Percentiles rank a stretch among this genome's conserved stretches.
Evolutionary conservation across 1,140 invertebrate species (phyloP).

Genomic region (Hyles euphorbiae): DNA sequence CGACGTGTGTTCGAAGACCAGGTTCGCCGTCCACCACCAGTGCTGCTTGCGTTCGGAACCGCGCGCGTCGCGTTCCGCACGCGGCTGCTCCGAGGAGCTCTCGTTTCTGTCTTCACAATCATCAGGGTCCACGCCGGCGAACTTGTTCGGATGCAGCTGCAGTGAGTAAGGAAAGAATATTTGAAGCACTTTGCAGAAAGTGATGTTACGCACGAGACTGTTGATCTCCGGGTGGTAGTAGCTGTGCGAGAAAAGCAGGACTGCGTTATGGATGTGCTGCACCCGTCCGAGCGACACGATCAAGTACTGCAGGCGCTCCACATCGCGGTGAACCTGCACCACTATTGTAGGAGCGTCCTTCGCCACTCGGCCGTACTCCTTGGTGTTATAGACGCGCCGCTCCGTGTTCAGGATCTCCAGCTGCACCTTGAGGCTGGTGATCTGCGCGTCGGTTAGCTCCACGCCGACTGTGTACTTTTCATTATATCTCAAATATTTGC

Average conservation of each 20-base stretch:
- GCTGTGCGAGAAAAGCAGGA: slow-evolving; percentile 96
- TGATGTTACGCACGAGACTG: slow-evolving; percentile 87
- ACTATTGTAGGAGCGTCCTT: slow-evolving; percentile 20
- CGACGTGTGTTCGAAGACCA: slow-evolving; percentile 18
- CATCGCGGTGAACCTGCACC: slow-evolving; percentile 89
- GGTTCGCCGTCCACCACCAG: slow-evolving; percentile 95
- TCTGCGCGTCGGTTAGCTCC: neutral
- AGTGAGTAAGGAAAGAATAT: slow-evolving; percentile 97
- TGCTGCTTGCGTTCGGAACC: slow-evolving; percentile 98
- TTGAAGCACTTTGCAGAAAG: slow-evolving; percentile 91
- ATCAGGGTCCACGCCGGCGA: slow-evolving; percentile 93
- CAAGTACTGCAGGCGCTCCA: slow-evolving; percentile 91
- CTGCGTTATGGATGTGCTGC: slow-evolving; percentile 86
- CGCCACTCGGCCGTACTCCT: slow-evolving; percentile 14
- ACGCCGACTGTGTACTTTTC: slow-evolving; percentile 2
- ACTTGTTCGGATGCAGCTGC: slow-evolving; percentile 91
- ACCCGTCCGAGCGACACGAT: slow-evolving; percentile 92
- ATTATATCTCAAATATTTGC: slow-evolving; percentile 9
- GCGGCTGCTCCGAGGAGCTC: slow-evolving; percentile 84
- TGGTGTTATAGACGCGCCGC: slow-evolving; percentile 14
- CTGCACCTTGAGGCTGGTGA: neutral
- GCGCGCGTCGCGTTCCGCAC: slow-evolving; percentile 94
- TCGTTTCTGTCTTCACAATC: slow-evolving; percentile 89
- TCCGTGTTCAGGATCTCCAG: slow-evolving; percentile 19
- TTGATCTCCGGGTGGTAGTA: slow-evolving; percentile 92